Percentiles rank a stretch among this genome's conserved stretches.
Conservation (phyloP, 2,888 invertebrate species). For the Drosophila recens region DNA sequence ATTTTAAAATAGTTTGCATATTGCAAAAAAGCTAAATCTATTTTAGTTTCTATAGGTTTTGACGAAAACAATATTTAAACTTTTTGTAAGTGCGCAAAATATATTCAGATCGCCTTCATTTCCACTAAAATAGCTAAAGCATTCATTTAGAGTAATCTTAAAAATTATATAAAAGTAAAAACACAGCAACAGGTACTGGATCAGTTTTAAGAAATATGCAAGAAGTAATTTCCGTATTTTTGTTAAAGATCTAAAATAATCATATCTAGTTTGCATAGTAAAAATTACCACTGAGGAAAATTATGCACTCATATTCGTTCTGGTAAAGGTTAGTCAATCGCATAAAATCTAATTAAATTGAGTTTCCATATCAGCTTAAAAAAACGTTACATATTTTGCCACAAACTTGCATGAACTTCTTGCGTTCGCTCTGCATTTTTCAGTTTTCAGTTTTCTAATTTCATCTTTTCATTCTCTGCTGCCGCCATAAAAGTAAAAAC, state of each 20-base stretch:
- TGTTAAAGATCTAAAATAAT: no score
- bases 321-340: not conserved
- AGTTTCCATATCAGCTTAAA: not conserved
- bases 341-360: constrained; percentile 1
- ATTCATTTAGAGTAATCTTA: no score
- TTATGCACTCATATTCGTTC: not conserved
- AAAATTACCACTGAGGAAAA: no score
- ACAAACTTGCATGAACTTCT: constrained; percentile 5
- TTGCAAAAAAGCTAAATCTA: not conserved
- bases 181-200: not conserved
- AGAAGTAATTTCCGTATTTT: not conserved
- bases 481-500: constrained; percentile 3
- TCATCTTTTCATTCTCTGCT: constrained; percentile 18
- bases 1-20: no score
- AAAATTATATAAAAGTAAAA: not conserved
- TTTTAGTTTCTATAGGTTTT: not conserved
- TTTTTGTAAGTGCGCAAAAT: no score
- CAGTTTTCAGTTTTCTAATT: constrained; percentile 21
- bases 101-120: no score
- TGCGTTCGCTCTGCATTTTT: not conserved
- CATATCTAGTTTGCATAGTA: no score
- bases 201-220: not conserved
- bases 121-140: no score
- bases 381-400: constrained; percentile 2
- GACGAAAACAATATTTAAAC: no score